Percentiles rank a stretch among this genome's conserved stretches.
Conservation (phyloP, 2,113 vertebrate genomes). For the Mesoclemmys tuberculata region DNA sequence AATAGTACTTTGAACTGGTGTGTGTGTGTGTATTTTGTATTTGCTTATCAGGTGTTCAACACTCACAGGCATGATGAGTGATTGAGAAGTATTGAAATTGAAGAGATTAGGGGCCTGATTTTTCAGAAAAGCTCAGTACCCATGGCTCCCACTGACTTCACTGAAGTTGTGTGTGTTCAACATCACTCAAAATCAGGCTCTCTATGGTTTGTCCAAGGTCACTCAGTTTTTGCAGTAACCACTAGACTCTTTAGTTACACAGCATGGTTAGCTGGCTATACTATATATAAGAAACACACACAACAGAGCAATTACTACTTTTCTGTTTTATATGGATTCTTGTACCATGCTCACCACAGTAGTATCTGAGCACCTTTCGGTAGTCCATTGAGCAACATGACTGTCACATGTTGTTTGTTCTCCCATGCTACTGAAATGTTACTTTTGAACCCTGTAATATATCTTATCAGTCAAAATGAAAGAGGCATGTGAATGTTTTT, state of each 20-base stretch:
- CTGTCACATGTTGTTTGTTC: background rate
- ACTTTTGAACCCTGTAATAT: conserved; percentile 23
- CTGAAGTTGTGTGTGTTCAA: background rate
- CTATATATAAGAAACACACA: conserved; percentile 10
- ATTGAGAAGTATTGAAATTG: background rate
- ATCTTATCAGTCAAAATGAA: conserved; percentile 53
- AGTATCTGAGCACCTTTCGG: background rate
- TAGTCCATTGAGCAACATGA: background rate
- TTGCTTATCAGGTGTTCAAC: background rate
- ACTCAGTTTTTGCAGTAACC: background rate
- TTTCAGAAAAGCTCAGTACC: background rate
- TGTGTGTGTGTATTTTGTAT: background rate
- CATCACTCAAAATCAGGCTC: background rate
- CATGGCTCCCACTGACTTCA: background rate
- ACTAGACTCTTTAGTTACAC: background rate
- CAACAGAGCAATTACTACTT: conserved; percentile 34
- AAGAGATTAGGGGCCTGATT: background rate
- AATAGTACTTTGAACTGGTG: background rate
- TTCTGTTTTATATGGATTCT: background rate
- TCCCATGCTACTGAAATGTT: background rate
- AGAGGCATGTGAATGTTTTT: background rate
- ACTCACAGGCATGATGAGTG: background rate
- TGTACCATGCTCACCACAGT: background rate
- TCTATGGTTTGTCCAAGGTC: background rate
- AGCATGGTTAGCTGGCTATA: background rate